Evolutionary conservation across 2,888 invertebrate genomes (phyloP).

Genomic region (Tachina lurida): DNA sequence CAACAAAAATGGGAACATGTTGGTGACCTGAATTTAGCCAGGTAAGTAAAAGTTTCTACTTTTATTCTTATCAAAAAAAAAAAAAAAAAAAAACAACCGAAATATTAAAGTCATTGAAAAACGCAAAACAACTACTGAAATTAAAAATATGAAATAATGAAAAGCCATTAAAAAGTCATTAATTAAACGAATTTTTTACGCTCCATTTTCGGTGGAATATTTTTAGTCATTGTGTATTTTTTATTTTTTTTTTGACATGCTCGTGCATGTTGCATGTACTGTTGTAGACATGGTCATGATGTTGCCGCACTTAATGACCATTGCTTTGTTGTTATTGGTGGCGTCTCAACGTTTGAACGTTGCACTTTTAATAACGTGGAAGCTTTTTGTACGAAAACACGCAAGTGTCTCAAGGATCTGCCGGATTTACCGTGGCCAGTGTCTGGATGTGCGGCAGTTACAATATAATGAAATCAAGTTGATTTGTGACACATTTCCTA

Average conservation of each 20-base stretch:
- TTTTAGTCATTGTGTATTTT: not conserved
- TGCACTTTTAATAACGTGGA: conserved; percentile 87
- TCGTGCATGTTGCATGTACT: conserved; percentile 15
- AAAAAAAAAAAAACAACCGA: conserved; percentile 2
- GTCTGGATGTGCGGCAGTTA: conserved; percentile 83
- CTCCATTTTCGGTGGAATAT: not conserved
- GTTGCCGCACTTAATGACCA: conserved; percentile 73
- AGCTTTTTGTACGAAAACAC: conserved; percentile 86
- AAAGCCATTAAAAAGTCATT: conserved; percentile 67
- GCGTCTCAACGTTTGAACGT: conserved; percentile 74
- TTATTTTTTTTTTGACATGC: not conserved
- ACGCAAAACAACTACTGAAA: not conserved
- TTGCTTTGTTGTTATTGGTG: conserved; percentile 76
- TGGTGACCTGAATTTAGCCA: conserved; percentile 73
- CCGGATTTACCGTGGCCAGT: conserved; percentile 86
- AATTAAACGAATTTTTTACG: conserved; percentile 49
- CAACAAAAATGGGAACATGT: conserved; percentile 73
- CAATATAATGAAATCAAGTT: conserved; percentile 48
- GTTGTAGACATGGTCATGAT: conserved; percentile 76
- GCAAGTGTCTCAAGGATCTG: conserved; percentile 86
- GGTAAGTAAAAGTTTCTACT: conserved; percentile 64
- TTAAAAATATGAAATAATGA: conserved; percentile 11
- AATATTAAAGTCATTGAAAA: conserved; percentile 16
- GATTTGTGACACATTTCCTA: not conserved
- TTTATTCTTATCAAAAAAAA: not conserved